phyloP scores from a whole-genome alignment of 2,797 vertebrate genomes.

The Tragelaphus eurycerus region DNA sequence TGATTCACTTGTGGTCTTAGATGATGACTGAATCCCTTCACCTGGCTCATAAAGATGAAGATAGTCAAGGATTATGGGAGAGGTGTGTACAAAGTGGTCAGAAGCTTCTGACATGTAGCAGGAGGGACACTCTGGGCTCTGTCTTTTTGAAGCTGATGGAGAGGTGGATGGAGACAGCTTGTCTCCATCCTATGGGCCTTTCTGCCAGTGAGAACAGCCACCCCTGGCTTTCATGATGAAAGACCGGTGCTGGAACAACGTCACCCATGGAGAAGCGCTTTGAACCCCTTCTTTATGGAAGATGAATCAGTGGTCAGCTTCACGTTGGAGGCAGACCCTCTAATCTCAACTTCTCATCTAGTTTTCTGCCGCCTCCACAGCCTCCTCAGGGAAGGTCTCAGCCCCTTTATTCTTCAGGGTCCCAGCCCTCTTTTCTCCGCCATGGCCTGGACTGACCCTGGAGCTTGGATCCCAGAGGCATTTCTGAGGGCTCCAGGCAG shows the following conservation, averaged over 20 bases:
- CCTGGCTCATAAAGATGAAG: background rate
- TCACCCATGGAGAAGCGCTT: background rate
- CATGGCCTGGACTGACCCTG: background rate
- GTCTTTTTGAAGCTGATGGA: background rate
- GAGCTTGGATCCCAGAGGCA: background rate
- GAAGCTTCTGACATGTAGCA: background rate
- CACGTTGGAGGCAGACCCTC: background rate
- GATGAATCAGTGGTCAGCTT: slow-evolving; percentile 26
- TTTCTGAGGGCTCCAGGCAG: background rate
- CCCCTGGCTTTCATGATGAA: slow-evolving; percentile 43
- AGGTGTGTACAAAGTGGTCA: background rate
- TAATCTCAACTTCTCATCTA: slow-evolving; percentile 18
- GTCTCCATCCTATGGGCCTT: background rate
- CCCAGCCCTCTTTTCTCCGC: rapidly evolving
- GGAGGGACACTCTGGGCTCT: background rate
- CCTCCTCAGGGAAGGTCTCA: background rate
- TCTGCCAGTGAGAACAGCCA: background rate
- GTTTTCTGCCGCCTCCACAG: background rate
- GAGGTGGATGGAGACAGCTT: background rate
- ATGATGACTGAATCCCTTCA: background rate
- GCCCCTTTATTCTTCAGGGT: background rate
- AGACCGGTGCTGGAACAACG: rapidly evolving
- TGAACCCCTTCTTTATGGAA: slow-evolving; percentile 24
- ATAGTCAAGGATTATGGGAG: background rate
- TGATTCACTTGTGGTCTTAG: background rate